These are phyloP conservation scores for Diorhabda elongata DNA, from an alignment of 1,140 invertebrate genomes.

Conservation along the genomic window DNA sequence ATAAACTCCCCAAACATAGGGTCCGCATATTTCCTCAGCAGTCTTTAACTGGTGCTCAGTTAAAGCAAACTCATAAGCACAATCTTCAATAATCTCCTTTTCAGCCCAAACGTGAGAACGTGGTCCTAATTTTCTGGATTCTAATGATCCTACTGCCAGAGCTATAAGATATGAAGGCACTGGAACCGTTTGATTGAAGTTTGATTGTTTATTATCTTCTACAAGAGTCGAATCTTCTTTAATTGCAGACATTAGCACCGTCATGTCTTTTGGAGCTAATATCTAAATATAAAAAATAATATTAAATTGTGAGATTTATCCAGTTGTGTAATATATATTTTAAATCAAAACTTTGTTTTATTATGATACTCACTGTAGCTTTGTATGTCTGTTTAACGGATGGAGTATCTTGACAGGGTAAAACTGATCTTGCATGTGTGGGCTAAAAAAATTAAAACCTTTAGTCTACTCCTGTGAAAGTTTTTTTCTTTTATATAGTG, in stretches of 20 bases:
- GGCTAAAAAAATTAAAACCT: constrained; percentile 56
- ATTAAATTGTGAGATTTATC: no score
- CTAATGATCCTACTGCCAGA: constrained; percentile 80
- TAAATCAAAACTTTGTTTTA: no score
- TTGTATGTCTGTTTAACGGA: constrained; percentile 84
- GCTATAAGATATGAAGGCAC: constrained; percentile 79
- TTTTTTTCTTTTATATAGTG: no score
- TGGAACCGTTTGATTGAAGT: constrained; percentile 73
- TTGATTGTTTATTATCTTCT: constrained; percentile 48
- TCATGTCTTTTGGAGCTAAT: constrained; percentile 69
- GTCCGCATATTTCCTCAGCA: constrained; percentile 77
- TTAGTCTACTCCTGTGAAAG: not conserved
- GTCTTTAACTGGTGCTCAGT: constrained; percentile 79
- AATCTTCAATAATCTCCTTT: constrained; percentile 75
- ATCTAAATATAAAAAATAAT: constrained; percentile 51
- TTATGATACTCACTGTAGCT: constrained; percentile 61
- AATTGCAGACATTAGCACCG: constrained; percentile 87
- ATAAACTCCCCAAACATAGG: constrained; percentile 82
- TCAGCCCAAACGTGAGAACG: constrained; percentile 85
- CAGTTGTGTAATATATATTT: no score
- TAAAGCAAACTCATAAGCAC: constrained; percentile 84
- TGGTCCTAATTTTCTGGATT: constrained; percentile 71
- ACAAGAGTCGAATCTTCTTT: constrained; percentile 47
- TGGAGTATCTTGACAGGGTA: constrained; percentile 94
- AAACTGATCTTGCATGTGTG: constrained; percentile 80